Base-by-base conservation (phyloP, 2,888 invertebrate genomes). In the Himalopsyche tibetana region DNA sequence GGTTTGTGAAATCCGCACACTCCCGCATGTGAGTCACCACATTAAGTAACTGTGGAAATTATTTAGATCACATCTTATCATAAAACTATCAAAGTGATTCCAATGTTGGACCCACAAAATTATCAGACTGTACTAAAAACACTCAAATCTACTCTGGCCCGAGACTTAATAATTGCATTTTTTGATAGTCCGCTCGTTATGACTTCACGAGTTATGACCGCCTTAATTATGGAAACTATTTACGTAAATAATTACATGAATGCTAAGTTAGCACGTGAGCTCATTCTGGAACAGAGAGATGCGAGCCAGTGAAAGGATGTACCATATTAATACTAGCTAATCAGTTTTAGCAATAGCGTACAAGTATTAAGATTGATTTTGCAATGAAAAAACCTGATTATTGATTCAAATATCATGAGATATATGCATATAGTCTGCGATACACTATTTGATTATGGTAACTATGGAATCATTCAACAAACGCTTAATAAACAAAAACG, bases 91-190 rank as follows among this genome's bases (percentile, higher is more conserved):
- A 51, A 51, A 51, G 51, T 51, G 15, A 51, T 51, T 51, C 74
- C 74, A 74, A 2, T 12, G 74, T 36, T 38, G 74, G 38, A 15
- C 74, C 74, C 74, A 74, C 74, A 74, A 74, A 74, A 74, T 74
- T 74, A 74, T 74, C 74, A 74, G 74, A 74, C 74, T 74, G 74
- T 74, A 74, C 15, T 74, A 74, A 74, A 74, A 74, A 38, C 36
- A 36, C 12, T 51, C 51, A 51, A 51, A 51, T 51, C 74, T 36
- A 12, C 36, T 74, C 28, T 38, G 74, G 12, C 15, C 74, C 28
- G 74, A 74, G 74, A 74, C 5, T 36, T 74, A 74, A 28, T 28
- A 28, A 74, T 74, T 74, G 74, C 6, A 36, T 38, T 74, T 63
- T 74, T 74, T 74, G 74, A 74, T 36, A 74, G 74, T 74, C 74